Evolutionary conservation across 2,888 invertebrate species (phyloP), one percentile per base, ranked within the genome.

Genomic region (Nebria brevicollis): DNA sequence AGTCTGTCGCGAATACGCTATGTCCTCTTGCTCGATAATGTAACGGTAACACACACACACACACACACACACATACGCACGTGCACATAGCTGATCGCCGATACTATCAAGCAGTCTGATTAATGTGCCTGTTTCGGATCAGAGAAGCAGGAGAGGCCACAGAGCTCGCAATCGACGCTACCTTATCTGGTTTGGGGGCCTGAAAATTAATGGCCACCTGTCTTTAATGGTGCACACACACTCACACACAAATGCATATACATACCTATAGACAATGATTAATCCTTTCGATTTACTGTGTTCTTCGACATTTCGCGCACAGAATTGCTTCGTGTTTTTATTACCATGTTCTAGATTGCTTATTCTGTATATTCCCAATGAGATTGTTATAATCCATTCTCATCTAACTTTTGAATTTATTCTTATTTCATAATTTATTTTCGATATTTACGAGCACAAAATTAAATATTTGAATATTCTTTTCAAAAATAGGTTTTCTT

Each of bases 161-260:
- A n/a, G 41, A 72, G 43, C 42, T 54, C 77, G 64, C 43, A 41
- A 25, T 20, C 74, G n/a, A 34, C 42, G 72, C 77, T 72, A 64
- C 74, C 80, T 80, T 80, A 80, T 80, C 80, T 75, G 75, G 7
- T 54, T 54, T 42, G 65, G 75, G 66, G 80, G 20, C 75, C 74
- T 64, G 43, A 5, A 54, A 80, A 80, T 80, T 80, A 80, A 80
- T 80, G 80, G 75, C 68, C 75, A 80, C 70, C 80, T 80, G 80
- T 80, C 80, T 80, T 80, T 80, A 80, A 68, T 70, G 80, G 68
- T 26, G 13, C 72, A 8, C 7, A 8, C 26, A 13, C 13, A 20
- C 15, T 1, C 13, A 26, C 72, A 8, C 7, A 8, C 26, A 13
- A 0, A 20, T 1, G 1, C 13, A 26, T 25, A 20, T 10, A 20